Base-by-base conservation (phyloP, 2,888 invertebrate genomes). In the Sarcophaga caerulescens region DNA sequence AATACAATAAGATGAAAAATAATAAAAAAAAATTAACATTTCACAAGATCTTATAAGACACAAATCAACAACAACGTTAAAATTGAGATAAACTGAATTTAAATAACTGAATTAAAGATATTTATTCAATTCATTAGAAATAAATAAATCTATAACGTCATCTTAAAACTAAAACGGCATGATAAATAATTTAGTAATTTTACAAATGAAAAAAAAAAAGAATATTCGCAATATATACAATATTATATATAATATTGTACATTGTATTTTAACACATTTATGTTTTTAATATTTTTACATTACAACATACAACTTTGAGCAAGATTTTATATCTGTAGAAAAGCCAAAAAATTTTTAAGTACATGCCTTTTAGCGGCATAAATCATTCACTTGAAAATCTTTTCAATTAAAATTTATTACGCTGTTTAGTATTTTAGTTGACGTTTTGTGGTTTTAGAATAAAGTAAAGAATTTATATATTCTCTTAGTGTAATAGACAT, bases 1-100 rank as follows among this genome's bases (percentile, higher is more conserved):
- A 62, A 74, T 45, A 59, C 63, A 65, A 69, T 14, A 23, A 14
- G n/a, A 59, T 35, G 59, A 57, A 23, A 69, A 10, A 69, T 10
- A 71, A 12, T 23, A 12, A n/a, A 66, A 17, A 66, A 25, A 44
- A 44, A 3, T n/a, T 35, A 35, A 66, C 35, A 66, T 23, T 25
- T 23, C 19, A 63, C 8, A 63, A 44, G 44, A 66, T 19, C 11
- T 44, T 35, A 45, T n/a, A 44, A 66, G 10, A 12, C 44, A 10
- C 66, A 66, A 35, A 44, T 45, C n/a, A 44, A 21, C 21, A n/a
- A 35, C 35, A 52, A 52, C 17, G 52, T 52, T 14, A 14, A 52
- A 52, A 17, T 52, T 52, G 12, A 52, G 17, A 52, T 52, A 17
- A 52, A 52, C 12, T 35, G 17, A 14, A 52, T 52, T 52, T 17